phyloP scores from a whole-genome alignment of 2,797 vertebrate genomes.

The Bradypodion ventrale region DNA sequence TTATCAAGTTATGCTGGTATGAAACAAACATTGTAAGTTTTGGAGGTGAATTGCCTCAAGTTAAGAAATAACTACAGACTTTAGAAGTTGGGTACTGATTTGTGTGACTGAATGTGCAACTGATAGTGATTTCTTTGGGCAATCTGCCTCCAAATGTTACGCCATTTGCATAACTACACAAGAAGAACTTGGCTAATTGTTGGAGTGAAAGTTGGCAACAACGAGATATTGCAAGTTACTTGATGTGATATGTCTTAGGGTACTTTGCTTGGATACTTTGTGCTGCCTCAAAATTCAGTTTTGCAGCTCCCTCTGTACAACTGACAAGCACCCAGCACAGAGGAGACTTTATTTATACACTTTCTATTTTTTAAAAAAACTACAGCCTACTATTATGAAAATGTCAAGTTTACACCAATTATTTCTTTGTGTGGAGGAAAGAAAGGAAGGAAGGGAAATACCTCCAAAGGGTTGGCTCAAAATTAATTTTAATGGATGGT shows the following conservation, averaged over 20 bases:
- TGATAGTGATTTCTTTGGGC: no score
- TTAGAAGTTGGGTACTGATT: no score
- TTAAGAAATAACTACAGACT: no score
- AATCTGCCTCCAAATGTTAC: no score
- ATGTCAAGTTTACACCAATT: constrained; percentile 53
- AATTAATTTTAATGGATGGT: constrained; percentile 74
- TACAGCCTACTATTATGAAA: constrained; percentile 55
- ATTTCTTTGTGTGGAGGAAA: constrained; percentile 56
- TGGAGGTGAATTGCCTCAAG: no score
- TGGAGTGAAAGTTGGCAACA: background rate
- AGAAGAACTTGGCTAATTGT: background rate
- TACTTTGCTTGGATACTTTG: background rate
- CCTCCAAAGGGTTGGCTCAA: constrained; percentile 65
- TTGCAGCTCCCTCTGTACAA: constrained; percentile 19
- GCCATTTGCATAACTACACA: no score
- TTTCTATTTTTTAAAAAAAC: constrained; percentile 21
- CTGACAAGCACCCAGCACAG: constrained; percentile 22
- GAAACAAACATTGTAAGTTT: no score
- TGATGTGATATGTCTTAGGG: background rate
- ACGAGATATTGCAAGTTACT: background rate
- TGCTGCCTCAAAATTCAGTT: background rate
- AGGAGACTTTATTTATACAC: constrained; percentile 39
- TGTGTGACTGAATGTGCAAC: no score
- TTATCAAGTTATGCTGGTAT: no score
- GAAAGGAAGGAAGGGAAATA: constrained; percentile 41